Conservation (phyloP, 2,797 vertebrate genomes). For the Tenualosa ilisha region DNA sequence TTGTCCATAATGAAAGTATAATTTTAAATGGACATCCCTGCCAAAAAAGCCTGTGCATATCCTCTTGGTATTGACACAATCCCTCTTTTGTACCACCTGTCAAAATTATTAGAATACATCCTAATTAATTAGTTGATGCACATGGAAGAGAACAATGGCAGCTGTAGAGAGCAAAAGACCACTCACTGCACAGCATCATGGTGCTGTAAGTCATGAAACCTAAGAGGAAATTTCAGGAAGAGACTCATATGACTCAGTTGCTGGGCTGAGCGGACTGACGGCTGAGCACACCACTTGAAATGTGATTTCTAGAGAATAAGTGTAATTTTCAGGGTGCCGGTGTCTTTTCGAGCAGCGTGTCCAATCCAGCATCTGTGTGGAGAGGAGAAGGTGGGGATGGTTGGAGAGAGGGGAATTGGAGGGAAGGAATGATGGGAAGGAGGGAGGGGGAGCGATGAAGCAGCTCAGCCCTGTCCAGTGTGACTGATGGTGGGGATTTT, state of each 20-base stretch:
- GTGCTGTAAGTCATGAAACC: neutral
- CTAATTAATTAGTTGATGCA: neutral
- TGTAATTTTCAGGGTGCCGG: neutral
- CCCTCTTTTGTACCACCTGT: neutral
- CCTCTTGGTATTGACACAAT: neutral
- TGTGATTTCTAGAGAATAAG: neutral
- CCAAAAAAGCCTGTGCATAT: neutral
- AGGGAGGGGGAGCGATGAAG: neutral
- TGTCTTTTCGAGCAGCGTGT: neutral
- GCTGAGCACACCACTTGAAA: neutral
- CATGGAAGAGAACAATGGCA: neutral
- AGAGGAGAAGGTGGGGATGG: neutral
- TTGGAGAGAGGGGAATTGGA: no score
- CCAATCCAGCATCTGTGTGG: neutral
- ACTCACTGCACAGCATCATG: neutral
- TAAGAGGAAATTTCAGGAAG: neutral
- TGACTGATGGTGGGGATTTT: constrained; percentile 19
- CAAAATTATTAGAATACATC: neutral
- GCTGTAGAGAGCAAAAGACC: no score
- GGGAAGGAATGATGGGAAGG: neutral
- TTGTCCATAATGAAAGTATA: neutral
- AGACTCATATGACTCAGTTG: no score
- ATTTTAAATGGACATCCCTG: neutral
- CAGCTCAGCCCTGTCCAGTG: neutral
- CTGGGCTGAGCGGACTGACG: no score